These are phyloP conservation scores for Gambelia wislizenii DNA, from an alignment of 2,797 vertebrate species.

Conservation along the genomic window DNA sequence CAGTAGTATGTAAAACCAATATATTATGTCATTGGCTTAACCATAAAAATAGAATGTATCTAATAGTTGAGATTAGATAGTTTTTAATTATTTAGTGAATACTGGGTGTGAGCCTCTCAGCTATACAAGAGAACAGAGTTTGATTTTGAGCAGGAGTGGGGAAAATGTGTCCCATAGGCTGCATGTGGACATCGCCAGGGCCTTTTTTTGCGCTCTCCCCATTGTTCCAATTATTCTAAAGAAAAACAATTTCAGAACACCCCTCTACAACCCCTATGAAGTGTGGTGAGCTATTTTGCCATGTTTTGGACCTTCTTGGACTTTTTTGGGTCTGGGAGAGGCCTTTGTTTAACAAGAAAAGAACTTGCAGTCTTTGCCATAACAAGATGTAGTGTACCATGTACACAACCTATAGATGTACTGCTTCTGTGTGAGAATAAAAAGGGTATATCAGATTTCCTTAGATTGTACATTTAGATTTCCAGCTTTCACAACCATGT, in stretches of 20 bases:
- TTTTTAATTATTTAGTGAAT: background rate
- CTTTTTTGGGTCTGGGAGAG: too few relatives aligned
- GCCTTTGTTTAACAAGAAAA: too few relatives aligned
- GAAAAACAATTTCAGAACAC: too few relatives aligned
- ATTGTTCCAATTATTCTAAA: too few relatives aligned
- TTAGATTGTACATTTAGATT: background rate
- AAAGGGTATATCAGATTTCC: background rate
- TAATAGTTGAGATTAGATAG: background rate
- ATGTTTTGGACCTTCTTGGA: too few relatives aligned
- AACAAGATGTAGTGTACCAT: background rate
- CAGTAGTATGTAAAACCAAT: background rate
- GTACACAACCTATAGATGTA: background rate
- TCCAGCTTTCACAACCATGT: too few relatives aligned
- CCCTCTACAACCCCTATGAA: too few relatives aligned
- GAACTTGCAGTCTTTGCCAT: background rate
- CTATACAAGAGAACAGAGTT: background rate
- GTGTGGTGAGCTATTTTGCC: too few relatives aligned
- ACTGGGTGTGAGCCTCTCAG: background rate
- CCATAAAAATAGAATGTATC: background rate
- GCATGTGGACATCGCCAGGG: too few relatives aligned
- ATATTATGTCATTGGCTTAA: background rate
- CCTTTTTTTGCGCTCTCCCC: too few relatives aligned
- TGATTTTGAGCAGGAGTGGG: background rate
- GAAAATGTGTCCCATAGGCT: too few relatives aligned
- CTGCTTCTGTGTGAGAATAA: background rate